These are phyloP conservation scores for Picus viridis DNA, from an alignment of 2,797 vertebrate genomes.

Conservation along the genomic window DNA sequence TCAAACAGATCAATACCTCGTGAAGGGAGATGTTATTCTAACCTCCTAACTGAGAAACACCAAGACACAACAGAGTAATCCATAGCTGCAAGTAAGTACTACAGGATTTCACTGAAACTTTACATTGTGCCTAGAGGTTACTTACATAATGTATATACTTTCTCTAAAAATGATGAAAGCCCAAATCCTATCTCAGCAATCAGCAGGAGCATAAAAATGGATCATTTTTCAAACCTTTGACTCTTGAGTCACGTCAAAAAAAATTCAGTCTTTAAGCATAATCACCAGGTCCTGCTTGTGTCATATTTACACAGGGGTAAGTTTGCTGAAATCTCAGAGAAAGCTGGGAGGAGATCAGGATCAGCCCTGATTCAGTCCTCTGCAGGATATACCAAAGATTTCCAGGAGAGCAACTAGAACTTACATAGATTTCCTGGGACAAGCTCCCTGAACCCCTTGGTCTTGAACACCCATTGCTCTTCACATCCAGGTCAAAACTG, in stretches of 20 bases:
- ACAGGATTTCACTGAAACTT: not conserved
- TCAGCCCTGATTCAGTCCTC: not conserved
- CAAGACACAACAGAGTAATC: not conserved
- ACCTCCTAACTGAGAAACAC: not conserved
- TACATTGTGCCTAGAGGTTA: not conserved
- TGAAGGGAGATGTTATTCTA: not conserved
- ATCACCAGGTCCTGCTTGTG: not conserved
- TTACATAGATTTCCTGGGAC: not conserved
- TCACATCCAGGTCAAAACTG: not conserved
- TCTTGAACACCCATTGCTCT: accelerated
- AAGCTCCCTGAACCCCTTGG: not conserved
- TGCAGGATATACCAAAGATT: not conserved
- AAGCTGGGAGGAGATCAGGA: not conserved
- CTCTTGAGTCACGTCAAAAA: not conserved
- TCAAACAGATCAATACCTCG: not conserved
- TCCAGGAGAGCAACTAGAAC: not conserved
- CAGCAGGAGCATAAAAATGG: accelerated
- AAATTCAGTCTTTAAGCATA: not conserved
- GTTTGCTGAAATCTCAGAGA: not conserved
- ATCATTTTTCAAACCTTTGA: not conserved
- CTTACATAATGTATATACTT: not conserved
- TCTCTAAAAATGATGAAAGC: not conserved
- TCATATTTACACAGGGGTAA: not conserved
- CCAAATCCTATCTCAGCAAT: not conserved
- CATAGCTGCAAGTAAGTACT: not conserved